Base-by-base conservation (phyloP, 2,888 invertebrate species). In the Mimumesa dahlbomi region DNA sequence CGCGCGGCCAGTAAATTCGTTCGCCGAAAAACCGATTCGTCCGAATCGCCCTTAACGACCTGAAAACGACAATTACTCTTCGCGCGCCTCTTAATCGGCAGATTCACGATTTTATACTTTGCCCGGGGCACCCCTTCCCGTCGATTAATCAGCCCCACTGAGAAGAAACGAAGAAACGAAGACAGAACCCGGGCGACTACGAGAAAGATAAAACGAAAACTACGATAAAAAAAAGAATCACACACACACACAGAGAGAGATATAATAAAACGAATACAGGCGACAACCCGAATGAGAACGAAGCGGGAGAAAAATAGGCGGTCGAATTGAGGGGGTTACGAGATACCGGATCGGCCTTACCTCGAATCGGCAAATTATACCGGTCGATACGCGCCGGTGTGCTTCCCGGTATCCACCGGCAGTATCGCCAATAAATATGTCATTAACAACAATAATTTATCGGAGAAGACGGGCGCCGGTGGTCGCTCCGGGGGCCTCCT, bases 361-460 rank as follows among this genome's bases (percentile, higher is more conserved):
- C 73, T 57, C 77, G 75, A 82, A 82, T 81, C 78, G 59, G 77
- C 76, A 75, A 82, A 83, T 84, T 84, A 79, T 67, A 78, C 73
- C 72, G 73, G 73, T 46, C 72, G 64, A 68, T 70, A 66, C 18
- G 40, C 50, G 53, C 53, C 45, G 46, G 29, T 21, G 42, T 38
- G 48, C 69, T 79, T 79, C 82, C 48, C 57, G 74, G 69, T 67
- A 79, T 68, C 66, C 59, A 40, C n/a, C 42, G 36, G 31, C 49
- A 16, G 49, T 56, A 43, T 61, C 65, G 68, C 57, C 80, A 49
- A 84, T 84, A 84, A 84, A 84, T 84, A 82, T 82, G 79, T 81
- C 82, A 82, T 84, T 83, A 84, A 71, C 58, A 70, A 79, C 56
- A 71, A 82, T 82, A 83, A 83, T 85, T 85, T 85, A 83, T 74